Base-by-base conservation (phyloP, 2,888 invertebrate species). In the Hypomecis punctinalis region DNA sequence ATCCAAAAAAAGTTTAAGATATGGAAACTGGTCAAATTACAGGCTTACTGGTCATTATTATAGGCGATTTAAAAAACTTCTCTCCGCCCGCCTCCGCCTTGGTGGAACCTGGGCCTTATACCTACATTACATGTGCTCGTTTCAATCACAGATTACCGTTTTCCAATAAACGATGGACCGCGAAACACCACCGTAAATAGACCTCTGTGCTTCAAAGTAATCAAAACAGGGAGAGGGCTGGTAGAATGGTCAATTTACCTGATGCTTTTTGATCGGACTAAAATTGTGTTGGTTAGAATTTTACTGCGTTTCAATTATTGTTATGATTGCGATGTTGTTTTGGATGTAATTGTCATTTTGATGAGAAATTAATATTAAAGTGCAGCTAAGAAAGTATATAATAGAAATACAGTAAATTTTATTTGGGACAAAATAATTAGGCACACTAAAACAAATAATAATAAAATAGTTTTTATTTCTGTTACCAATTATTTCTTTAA, bases 61-160 rank as follows among this genome's bases (percentile, higher is more conserved):
- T n/a, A n/a, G n/a, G n/a, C n/a, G n/a, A n/a, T n/a, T n/a, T n/a
- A n/a, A n/a, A n/a, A n/a, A n/a, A n/a, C n/a, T 23, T 23, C 3
- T 23, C 23, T 23, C 3, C 23, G 3, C 23, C 1, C 23, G 3
- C 23, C 23, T 23, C 23, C 23, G 23, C 23, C 3, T 23, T 23
- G 23, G 23, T 23, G 23, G 23, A 23, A 23, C 23, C 23, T 3
- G 23, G 23, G 23, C 23, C 3, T 23, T 23, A 37, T 53, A 55
- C 43, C 35, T 39, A 55, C 39, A 55, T 51, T 42, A 59, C 52
- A 47, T 39, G 56, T 11, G 45, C 33, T 23, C 23, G 46, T 57
- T 59, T 56, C 56, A 56, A 67, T 69, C 66, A 61, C 39, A 52
- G 42, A 46, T 61, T 61, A 71, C 66, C 62, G 71, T 67, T 71